Evolutionary conservation across 1,140 invertebrate species (phyloP).

Genomic region (Tetranychus urticae): DNA sequence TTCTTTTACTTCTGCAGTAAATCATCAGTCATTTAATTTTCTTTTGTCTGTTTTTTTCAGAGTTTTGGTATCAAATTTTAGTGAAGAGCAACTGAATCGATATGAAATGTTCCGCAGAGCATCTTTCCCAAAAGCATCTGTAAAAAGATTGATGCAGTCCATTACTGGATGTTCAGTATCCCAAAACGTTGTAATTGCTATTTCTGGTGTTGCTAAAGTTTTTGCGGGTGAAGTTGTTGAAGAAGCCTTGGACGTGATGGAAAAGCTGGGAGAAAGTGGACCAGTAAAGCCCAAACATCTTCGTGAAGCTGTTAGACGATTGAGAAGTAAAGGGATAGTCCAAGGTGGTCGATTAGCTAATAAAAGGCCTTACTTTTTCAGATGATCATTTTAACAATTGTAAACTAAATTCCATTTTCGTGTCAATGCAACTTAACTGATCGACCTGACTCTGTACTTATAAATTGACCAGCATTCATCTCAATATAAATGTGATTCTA

Average conservation of each 20-base stretch:
- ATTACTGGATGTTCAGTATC: constrained; percentile 89
- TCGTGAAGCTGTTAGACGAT: constrained; percentile 60
- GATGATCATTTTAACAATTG: too few relatives aligned
- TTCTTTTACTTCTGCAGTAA: not conserved
- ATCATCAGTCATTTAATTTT: not conserved
- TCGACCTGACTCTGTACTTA: too few relatives aligned
- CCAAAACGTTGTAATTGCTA: constrained; percentile 97
- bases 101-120: constrained; percentile 95
- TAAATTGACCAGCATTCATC: too few relatives aligned
- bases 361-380: too few relatives aligned
- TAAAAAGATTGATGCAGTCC: constrained; percentile 89
- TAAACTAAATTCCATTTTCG: too few relatives aligned
- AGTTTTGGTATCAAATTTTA: constrained; percentile 92
- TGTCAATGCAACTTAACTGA: too few relatives aligned
- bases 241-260: constrained; percentile 79
- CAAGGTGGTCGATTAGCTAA: not conserved
- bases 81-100: constrained; percentile 85
- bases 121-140: constrained; percentile 90
- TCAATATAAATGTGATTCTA: too few relatives aligned
- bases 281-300: constrained; percentile 86
- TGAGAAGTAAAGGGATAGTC: constrained; percentile 25
- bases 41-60: constrained; percentile 19
- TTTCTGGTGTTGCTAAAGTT: constrained; percentile 97
- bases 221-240: constrained; percentile 97
- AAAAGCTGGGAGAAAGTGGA: constrained; percentile 53